A percentile compares a stretch with the other conserved stretches of the same genome.
Conservation (phyloP, 2,113 vertebrate genomes). For the Dipodomys merriami region DNA sequence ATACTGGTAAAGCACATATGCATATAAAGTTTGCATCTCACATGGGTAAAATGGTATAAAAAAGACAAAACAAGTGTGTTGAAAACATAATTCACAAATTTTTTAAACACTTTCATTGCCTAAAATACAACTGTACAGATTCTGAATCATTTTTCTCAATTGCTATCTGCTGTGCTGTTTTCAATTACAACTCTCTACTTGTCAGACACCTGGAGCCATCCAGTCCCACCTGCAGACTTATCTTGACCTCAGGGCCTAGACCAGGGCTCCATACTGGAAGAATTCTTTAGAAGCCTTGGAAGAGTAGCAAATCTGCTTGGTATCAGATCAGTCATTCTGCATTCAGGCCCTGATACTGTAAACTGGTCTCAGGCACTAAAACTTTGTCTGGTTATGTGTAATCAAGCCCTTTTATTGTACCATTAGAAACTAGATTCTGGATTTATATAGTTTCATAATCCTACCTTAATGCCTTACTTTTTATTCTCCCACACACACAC, state of each 20-base stretch:
- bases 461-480: too few relatives aligned
- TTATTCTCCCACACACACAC: too few relatives aligned
- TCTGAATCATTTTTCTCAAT: constrained; percentile 54
- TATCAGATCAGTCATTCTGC: not conserved
- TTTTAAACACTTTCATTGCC: constrained; percentile 43
- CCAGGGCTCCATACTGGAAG: not conserved
- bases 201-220: not conserved
- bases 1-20: not conserved
- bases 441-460: not conserved
- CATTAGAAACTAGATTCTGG: not conserved
- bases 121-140: not conserved
- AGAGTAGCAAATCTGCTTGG: not conserved
- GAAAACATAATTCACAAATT: constrained; percentile 3
- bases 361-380: constrained; percentile 55
- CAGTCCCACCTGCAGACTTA: not conserved
- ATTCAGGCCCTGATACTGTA: constrained; percentile 2
- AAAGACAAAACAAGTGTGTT: not conserved
- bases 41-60: constrained; percentile 23
- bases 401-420: not conserved
- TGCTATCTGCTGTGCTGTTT: not conserved
- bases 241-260: not conserved
- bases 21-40: constrained; percentile 1
- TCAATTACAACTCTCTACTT: not conserved
- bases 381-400: constrained; percentile 61
- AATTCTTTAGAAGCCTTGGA: constrained; percentile 57